Evolutionary conservation across 2,888 invertebrate genomes (phyloP), one percentile per base, ranked within the genome.

Genomic region (Eupeodes latifasciatus): DNA sequence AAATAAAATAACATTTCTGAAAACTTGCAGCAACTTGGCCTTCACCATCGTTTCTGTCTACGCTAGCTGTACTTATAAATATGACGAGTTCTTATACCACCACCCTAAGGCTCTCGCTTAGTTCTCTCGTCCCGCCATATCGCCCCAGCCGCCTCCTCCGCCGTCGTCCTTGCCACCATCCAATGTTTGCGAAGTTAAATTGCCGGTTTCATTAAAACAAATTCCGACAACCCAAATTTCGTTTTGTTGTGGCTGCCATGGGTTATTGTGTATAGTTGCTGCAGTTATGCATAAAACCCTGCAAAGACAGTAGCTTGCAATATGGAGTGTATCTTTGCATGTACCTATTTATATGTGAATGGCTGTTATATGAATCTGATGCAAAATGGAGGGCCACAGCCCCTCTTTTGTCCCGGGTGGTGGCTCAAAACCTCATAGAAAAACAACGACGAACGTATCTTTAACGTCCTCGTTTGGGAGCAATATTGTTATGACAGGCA

Each of bases 131-230:
- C 53, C 40, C 40, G 49, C 57, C 14, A 4, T 14, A 7, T 27
- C 27, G 27, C 27, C 27, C 27, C 27, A 27, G 27, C 40, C 5
- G 4, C 6, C 55, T 55, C 4, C 55, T 11, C 9, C 9, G 3
- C 14, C 19, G 14, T 14, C 49, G 12, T 72, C 62, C 27, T 36
- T 14, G n/a, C 69, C 27, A n/a, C 51, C 61, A 57, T 49, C 74
- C 72, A 16, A 57, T 87, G 81, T 81, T 88, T 88, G 88, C 81
- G 75, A 88, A 88, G 88, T 88, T 88, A 88, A 88, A 88, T 88
- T 88, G 88, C 85, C 88, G 85, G 84, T 88, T 88, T 88, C 85
- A 81, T 88, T 88, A 78, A 88, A 88, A 88, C 74, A 88, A 88
- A 88, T 85, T 88, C 88, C 81, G 81, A 81, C 88, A 88, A 88